Percentiles rank a stretch among this genome's conserved stretches.
These are phyloP conservation scores for Dyspetes luteomarginatus DNA, from an alignment of 2,888 invertebrate species.

Conservation along the genomic window DNA sequence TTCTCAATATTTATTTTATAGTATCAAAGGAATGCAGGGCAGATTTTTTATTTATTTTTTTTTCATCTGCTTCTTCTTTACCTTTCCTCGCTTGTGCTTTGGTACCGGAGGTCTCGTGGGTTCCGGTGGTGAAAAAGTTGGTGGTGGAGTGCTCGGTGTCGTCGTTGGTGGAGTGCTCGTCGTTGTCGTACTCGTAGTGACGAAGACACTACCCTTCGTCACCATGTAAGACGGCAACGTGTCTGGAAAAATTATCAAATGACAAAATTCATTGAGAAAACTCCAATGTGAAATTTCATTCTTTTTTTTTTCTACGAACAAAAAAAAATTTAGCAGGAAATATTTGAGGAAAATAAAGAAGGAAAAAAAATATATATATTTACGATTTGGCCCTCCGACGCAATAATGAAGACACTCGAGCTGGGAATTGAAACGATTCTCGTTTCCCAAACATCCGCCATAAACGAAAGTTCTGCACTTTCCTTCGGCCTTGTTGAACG, in stretches of 20 bases:
- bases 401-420: slow-evolving; percentile 88
- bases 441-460: slow-evolving; percentile 89
- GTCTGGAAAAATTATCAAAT: too few species aligned
- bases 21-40: too few species aligned
- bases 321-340: background rate
- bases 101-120: slow-evolving; percentile 88
- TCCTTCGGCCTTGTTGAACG: slow-evolving; percentile 85
- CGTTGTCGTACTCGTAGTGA: slow-evolving; percentile 83
- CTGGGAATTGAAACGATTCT: slow-evolving; percentile 88
- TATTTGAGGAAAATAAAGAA: slow-evolving; percentile 12
- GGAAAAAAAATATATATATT: slow-evolving; percentile 64
- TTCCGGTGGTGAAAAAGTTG: slow-evolving; percentile 83
- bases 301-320: background rate
- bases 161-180: slow-evolving; percentile 84
- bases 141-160: slow-evolving; percentile 80
- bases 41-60: too few species aligned
- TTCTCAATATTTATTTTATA: background rate
- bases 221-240: slow-evolving; percentile 85
- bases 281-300: background rate
- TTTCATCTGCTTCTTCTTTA: too few species aligned
- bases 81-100: slow-evolving; percentile 88
- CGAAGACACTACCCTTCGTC: slow-evolving; percentile 80
- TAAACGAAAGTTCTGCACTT: slow-evolving; percentile 87
- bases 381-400: slow-evolving; percentile 84
- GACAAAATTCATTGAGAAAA: background rate